Evolutionary conservation across 2,888 invertebrate genomes (phyloP), one percentile per base, ranked within the genome.

Genomic region (Andricus quercusramuli): DNA sequence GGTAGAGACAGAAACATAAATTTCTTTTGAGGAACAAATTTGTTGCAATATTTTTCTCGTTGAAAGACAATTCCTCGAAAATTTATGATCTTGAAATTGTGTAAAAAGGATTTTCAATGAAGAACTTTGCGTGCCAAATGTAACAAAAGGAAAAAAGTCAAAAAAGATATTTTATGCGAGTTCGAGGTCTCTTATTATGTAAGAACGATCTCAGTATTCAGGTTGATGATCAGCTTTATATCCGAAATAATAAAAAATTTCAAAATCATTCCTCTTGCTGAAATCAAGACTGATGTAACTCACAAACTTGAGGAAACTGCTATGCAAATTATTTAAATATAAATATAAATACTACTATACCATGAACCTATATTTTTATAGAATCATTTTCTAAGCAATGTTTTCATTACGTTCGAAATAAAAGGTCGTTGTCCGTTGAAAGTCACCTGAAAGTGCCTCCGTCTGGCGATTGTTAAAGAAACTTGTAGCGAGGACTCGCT

Each of bases 401-500:
- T 37, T 29, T 29, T 3, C 8, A 64, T 51, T 32, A 22, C 37
- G 3, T n/a, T 32, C 37, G 1, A 76, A 64, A 62, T 11, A 29
- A 62, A 62, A 77, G 62, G 37, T 62, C 62, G 17, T 11, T 67
- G 51, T 70, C 22, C 29, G 25, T 62, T 47, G 62, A 79, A 79
- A 80, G 79, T 79, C 81, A 74, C 81, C 77, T 80, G 86, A 86
- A 86, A 83, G 92, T 92, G 91, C 79, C 91, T 91, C 91, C 91
- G 90, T 87, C 92, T 92, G 83, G 91, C 82, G 92, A 90, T 85
- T 86, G 83, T 83, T 83, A 76, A 85, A 80, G 81, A 86, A 89
- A 90, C 86, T 84, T 83, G 74, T 74, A 80, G 79, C 68, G 79
- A 70, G 78, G 74, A 66, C 41, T 44, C 77, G 77, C 32, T 70